These are phyloP conservation scores for Papilio xuthus DNA, from an alignment of 1,140 invertebrate genomes.

Conservation along the genomic window DNA sequence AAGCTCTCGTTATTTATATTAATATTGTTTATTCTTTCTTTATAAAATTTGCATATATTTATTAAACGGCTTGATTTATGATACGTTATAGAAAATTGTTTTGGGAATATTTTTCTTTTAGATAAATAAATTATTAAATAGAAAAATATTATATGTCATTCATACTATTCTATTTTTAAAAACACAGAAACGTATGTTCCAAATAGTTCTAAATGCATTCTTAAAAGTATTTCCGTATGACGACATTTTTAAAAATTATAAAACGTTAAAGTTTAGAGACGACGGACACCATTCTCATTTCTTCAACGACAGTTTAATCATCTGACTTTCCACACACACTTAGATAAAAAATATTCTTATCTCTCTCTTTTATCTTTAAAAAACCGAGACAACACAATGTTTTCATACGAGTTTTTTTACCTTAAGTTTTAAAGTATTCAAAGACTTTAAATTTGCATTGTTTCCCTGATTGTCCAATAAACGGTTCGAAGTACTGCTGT, in stretches of 20 bases:
- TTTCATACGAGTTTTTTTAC: too few species aligned
- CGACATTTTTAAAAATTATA: background rate
- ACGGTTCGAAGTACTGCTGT: background rate
- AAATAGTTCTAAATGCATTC: constrained; percentile 4
- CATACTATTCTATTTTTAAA: background rate
- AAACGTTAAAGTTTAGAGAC: constrained; percentile 4
- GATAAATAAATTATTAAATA: background rate
- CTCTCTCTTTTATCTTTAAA: background rate
- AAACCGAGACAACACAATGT: too few species aligned
- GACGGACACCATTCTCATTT: background rate
- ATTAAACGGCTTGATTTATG: background rate
- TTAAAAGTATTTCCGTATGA: constrained; percentile 1
- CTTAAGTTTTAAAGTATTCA: too few species aligned
- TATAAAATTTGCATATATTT: background rate
- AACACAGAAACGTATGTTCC: background rate
- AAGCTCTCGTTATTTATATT: background rate
- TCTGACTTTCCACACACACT: background rate
- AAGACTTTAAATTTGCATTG: too few species aligned
- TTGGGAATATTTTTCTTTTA: background rate
- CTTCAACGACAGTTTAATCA: background rate
- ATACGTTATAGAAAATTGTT: background rate
- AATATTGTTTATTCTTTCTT: background rate
- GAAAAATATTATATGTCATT: background rate
- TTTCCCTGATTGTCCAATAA: too few species aligned
- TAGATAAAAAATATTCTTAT: background rate